phyloP scores from a whole-genome alignment of 2,888 invertebrate species.

The Arrhopalites spinosus region DNA sequence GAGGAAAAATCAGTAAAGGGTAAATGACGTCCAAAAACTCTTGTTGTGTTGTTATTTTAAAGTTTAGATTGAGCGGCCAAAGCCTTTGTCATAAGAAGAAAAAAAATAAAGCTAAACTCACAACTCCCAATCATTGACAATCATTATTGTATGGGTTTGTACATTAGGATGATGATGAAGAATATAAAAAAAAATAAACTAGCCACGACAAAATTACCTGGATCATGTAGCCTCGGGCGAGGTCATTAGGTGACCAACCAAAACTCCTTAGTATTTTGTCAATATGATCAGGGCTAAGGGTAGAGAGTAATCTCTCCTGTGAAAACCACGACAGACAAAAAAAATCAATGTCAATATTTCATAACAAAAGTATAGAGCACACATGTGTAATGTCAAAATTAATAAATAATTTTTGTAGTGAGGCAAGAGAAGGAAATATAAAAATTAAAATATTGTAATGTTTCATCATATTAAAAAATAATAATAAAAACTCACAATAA shows the following conservation, averaged over 20 bases:
- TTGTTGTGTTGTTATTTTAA: too few species aligned
- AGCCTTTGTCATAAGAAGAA: too few species aligned
- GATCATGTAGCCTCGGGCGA: conserved; percentile 55
- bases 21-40: too few species aligned
- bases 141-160: too few species aligned
- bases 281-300: conserved; percentile 53
- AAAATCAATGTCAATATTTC: conserved; percentile 15
- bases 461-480: too few species aligned
- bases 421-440: too few species aligned
- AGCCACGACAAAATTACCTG: conserved; percentile 44
- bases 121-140: too few species aligned
- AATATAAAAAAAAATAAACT: not conserved
- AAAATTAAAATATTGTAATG: too few species aligned
- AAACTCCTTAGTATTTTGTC: conserved; percentile 55
- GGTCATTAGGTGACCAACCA: conserved; percentile 53
- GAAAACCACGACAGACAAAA: conserved; percentile 8
- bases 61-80: too few species aligned
- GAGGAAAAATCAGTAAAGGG: too few species aligned
- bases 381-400: not conserved
- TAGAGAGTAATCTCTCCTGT: conserved; percentile 53
- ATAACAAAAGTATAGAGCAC: not conserved
- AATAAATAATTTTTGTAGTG: conserved; percentile 17
- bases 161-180: not conserved
- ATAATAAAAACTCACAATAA: conserved; percentile 54
- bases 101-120: too few species aligned